Evolutionary conservation across 1,140 invertebrate genomes (phyloP).

Genomic region (Stenopsyche tienmushanensis): DNA sequence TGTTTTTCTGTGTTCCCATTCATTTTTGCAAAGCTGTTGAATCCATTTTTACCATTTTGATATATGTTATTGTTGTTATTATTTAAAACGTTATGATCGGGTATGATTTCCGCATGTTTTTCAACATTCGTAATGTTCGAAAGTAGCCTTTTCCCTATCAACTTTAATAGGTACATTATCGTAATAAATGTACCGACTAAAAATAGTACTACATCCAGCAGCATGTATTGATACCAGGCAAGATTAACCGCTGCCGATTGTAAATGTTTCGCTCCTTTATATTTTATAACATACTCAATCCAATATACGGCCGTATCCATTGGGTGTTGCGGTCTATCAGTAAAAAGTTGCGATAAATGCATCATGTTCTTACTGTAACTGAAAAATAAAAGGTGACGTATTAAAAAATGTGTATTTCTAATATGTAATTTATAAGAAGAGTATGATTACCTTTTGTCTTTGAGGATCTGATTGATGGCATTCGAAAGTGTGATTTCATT

Average conservation of each 20-base stretch:
- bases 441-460: conserved; percentile 52
- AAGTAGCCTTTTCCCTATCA: neutral
- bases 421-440: too few species aligned
- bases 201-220: conserved; percentile 56
- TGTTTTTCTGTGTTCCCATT: too few species aligned
- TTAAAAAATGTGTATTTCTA: neutral
- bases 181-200: too few species aligned
- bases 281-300: conserved; percentile 60
- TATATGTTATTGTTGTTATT: conserved; percentile 36
- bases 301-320: conserved; percentile 56
- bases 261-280: conserved; percentile 59
- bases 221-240: conserved; percentile 59
- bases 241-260: conserved; percentile 55
- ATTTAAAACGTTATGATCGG: conserved; percentile 17
- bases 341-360: conserved; percentile 47
- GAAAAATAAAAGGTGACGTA: conserved; percentile 10
- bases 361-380: conserved; percentile 45
- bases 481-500: conserved; percentile 46
- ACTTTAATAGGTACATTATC: too few species aligned
- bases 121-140: neutral
- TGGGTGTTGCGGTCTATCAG: conserved; percentile 51
- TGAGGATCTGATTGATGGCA: conserved; percentile 48
- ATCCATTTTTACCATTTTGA: conserved; percentile 16
- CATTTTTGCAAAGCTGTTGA: conserved; percentile 22
- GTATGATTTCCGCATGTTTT: too few species aligned